Evolutionary conservation across 2,888 invertebrate species (phyloP), one percentile per base, ranked within the genome.

Genomic region (Adelognathus sp.): DNA sequence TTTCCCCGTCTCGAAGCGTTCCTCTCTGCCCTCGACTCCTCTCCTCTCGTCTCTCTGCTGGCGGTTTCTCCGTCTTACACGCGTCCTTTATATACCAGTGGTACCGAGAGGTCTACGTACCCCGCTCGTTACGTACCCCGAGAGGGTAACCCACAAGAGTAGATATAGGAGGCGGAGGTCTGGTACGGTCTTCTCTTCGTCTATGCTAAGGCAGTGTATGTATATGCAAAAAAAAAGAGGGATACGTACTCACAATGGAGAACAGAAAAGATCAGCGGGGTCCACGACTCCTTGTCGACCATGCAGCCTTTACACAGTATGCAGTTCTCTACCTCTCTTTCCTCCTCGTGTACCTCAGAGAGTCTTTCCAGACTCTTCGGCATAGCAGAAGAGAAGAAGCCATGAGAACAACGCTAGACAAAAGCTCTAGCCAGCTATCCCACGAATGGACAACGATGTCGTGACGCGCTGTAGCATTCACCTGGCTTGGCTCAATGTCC

Each of bases 271-370:
- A n/a, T 16, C 36, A 54, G 36, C 61, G 69, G 61, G 81, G 79
- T 80, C 81, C 82, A 66, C 79, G 83, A 81, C 83, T 80, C 81
- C 77, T 82, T 83, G 84, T 84, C 84, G 82, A 79, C 84, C 82
- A 80, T 77, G 52, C 70, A 46, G 61, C 41, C 67, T 61, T 58
- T 36, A 63, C 52, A 39, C 29, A 50, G 21, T 44, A 31, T 41
- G 78, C 84, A 84, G 78, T 70, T 72, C 60, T 36, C 31, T 63
- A 61, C 31, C 52, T 52, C 56, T 33, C 56, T 61, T 76, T 64
- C 70, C 46, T 36, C 58, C 56, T 71, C 50, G 52, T n/a, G n/a
- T n/a, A n/a, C n/a, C n/a, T 64, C 24, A 31, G 29, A 21, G 31
- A 24, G 36, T 31, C 50, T 75, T 72, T 44, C 33, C 56, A 24